phyloP scores from a whole-genome alignment of 2,888 invertebrate species.

The Gasteruption jaculator region DNA sequence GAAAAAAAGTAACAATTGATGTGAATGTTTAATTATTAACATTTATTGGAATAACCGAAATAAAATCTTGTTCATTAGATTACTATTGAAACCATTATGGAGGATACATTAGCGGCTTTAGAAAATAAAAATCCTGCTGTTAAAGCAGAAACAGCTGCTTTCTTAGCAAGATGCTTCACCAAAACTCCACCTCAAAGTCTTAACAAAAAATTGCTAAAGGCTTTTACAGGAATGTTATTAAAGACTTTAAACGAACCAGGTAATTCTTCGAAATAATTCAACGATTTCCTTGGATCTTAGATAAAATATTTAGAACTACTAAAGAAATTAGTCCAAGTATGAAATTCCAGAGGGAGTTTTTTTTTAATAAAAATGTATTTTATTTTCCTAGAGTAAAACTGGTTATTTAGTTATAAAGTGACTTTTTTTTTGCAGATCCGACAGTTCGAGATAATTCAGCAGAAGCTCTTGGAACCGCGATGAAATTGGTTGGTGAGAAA shows the following conservation, averaged over 20 bases:
- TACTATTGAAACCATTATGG: slow-evolving; percentile 75
- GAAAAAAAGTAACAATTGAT: too few relatives aligned
- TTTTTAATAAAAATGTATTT: too few relatives aligned
- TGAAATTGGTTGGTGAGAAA: slow-evolving; percentile 92
- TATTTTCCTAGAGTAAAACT: not conserved
- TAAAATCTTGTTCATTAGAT: slow-evolving; percentile 63
- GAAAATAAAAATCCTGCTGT: slow-evolving; percentile 89
- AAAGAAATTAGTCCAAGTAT: too few relatives aligned
- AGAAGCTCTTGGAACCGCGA: slow-evolving; percentile 88
- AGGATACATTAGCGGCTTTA: slow-evolving; percentile 80
- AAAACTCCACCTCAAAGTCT: slow-evolving; percentile 75
- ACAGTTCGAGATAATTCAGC: slow-evolving; percentile 88
- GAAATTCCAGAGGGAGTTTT: too few relatives aligned
- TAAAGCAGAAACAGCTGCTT: slow-evolving; percentile 81
- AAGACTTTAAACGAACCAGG: slow-evolving; percentile 76
- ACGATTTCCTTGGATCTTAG: too few relatives aligned
- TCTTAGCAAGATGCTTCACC: slow-evolving; percentile 78
- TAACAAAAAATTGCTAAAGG: slow-evolving; percentile 87
- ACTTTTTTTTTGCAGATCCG: slow-evolving; percentile 79
- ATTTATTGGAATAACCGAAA: slow-evolving; percentile 10
- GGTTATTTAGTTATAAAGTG: slow-evolving; percentile 12
- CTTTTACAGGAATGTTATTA: slow-evolving; percentile 70
- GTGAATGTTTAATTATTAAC: too few relatives aligned
- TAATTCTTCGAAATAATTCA: slow-evolving; percentile 36
- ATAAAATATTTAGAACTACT: too few relatives aligned